Percentiles rank a stretch among this genome's conserved stretches.
Evolutionary conservation across 1,140 invertebrate species (phyloP).

Genomic region (Pinna nobilis): DNA sequence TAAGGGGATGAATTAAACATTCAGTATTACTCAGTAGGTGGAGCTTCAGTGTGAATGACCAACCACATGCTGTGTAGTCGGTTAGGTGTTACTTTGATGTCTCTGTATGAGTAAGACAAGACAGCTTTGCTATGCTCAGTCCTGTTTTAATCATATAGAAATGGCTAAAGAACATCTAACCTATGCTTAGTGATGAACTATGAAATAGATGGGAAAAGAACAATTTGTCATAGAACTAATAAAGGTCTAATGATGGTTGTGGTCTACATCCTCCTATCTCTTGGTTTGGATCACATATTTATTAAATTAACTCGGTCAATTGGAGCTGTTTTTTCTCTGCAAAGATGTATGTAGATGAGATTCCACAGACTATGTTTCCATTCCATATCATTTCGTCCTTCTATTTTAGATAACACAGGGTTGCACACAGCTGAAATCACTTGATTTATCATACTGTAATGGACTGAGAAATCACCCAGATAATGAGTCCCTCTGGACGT

Average conservation of each 20-base stretch:
- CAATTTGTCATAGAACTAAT: too few species aligned
- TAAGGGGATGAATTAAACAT: too few species aligned
- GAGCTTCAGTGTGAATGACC: too few species aligned
- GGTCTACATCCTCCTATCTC: background rate
- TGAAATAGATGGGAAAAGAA: too few species aligned
- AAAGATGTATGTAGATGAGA: background rate
- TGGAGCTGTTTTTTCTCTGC: background rate
- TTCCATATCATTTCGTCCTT: slow-evolving; percentile 20
- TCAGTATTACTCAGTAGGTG: too few species aligned
- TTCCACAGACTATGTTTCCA: background rate
- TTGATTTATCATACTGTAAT: slow-evolving; percentile 70
- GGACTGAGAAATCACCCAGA: slow-evolving; percentile 50
- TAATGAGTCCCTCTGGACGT: slow-evolving; percentile 59
- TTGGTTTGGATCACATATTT: background rate
- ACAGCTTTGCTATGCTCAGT: too few species aligned
- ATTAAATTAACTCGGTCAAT: background rate
- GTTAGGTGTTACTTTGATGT: too few species aligned
- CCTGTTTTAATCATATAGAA: too few species aligned
- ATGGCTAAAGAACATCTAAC: too few species aligned
- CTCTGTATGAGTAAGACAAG: too few species aligned
- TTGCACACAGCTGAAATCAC: slow-evolving; percentile 55
- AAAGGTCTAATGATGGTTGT: background rate
- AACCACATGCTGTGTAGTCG: too few species aligned
- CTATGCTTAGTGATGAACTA: too few species aligned
- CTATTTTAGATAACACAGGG: slow-evolving; percentile 67